These are phyloP conservation scores for Uloborus plumipes DNA, from an alignment of 2,888 invertebrate genomes.

Conservation along the genomic window DNA sequence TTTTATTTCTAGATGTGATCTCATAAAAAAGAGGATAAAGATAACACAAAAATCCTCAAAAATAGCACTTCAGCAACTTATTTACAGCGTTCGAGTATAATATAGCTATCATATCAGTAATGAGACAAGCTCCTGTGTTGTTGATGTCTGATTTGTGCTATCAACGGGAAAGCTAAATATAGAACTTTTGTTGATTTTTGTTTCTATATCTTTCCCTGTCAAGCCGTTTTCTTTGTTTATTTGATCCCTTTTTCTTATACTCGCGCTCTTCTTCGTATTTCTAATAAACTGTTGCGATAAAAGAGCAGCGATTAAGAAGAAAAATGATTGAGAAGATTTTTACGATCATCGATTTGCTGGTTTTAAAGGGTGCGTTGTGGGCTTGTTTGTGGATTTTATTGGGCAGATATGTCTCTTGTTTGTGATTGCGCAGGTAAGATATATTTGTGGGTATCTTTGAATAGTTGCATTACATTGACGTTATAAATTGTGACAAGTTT, in stretches of 20 bases:
- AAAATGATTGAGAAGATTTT: conserved; percentile 16
- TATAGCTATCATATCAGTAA: conserved; percentile 47
- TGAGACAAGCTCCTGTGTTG: conserved; percentile 4
- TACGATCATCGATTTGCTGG: conserved; percentile 30
- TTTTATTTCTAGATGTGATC: conserved; percentile 28
- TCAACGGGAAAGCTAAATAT: conserved; percentile 35
- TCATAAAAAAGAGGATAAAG: conserved; percentile 25
- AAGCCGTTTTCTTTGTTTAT: conserved; percentile 7
- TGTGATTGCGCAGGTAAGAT: too few species aligned
- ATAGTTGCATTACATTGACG: too few species aligned
- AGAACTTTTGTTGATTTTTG: conserved; percentile 35
- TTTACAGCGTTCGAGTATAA: conserved; percentile 39
- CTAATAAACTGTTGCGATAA: conserved; percentile 32
- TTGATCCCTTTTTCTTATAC: neutral
- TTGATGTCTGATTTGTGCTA: conserved; percentile 44
- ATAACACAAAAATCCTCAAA: conserved; percentile 36
- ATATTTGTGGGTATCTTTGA: too few species aligned
- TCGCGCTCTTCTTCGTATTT: conserved; percentile 17
- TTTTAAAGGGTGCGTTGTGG: conserved; percentile 2
- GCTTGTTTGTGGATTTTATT: too few species aligned
- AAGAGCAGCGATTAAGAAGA: conserved; percentile 22
- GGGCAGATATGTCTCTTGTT: too few species aligned
- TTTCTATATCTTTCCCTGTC: conserved; percentile 3
- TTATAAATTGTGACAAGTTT: too few species aligned
- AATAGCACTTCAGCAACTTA: conserved; percentile 44